Conservation (phyloP, 1,140 invertebrate genomes). For the Panagrolaimus sp. region DNA sequence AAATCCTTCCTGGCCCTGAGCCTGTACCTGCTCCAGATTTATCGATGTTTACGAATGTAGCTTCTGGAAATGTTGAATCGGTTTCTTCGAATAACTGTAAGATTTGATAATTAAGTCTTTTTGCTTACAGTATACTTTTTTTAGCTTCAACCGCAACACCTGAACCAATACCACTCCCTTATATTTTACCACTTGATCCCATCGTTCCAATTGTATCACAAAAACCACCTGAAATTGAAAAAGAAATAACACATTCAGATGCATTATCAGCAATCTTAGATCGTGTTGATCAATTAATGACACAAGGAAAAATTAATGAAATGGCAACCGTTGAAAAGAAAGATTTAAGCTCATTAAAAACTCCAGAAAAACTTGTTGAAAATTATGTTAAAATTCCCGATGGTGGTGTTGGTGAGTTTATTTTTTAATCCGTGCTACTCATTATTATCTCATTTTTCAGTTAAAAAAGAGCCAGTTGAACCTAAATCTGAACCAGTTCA, state of each 20-base stretch:
- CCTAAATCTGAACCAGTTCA: neutral
- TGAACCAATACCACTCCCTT: neutral
- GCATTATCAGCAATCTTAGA: neutral
- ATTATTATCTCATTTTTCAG: neutral
- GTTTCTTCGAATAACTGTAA: neutral
- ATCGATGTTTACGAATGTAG: neutral
- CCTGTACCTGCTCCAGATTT: neutral
- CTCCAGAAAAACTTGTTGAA: too few species aligned
- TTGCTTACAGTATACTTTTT: too few species aligned
- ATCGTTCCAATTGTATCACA: neutral
- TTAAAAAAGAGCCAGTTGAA: neutral
- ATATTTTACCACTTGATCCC: neutral
- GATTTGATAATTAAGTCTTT: neutral
- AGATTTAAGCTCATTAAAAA: neutral
- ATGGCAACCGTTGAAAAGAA: conserved; percentile 3
- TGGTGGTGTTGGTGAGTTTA: too few species aligned
- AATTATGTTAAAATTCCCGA: too few species aligned
- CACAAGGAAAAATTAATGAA: neutral
- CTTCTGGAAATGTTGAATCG: neutral
- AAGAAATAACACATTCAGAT: conserved; percentile 11
- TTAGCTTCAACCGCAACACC: neutral
- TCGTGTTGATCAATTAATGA: conserved; percentile 1
- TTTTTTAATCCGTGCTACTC: too few species aligned
- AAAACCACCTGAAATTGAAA: neutral
- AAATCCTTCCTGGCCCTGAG: neutral